A percentile compares a stretch with the other conserved stretches of the same genome.
Evolutionary conservation across 2,797 vertebrate species (phyloP).

Genomic region (Betta splendens): DNA sequence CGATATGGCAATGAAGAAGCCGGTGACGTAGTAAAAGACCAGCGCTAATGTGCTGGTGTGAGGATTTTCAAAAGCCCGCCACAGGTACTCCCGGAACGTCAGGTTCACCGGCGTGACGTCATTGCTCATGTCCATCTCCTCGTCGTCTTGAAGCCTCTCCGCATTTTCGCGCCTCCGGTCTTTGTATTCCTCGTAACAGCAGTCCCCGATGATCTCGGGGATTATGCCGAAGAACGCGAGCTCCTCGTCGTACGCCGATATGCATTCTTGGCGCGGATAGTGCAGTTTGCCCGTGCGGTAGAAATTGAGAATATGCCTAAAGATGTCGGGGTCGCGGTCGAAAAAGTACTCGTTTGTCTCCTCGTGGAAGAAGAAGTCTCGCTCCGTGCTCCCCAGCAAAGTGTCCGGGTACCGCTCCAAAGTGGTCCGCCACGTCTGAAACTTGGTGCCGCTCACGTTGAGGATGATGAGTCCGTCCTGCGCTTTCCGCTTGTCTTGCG

Average conservation of each 20-base stretch:
- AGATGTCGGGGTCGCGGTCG: conserved; percentile 96
- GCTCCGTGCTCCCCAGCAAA: conserved; percentile 91
- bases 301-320: conserved; percentile 93
- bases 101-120: conserved; percentile 87
- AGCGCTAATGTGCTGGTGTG: conserved; percentile 94
- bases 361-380: conserved; percentile 95
- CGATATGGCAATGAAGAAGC: conserved; percentile 95
- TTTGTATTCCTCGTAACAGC: conserved; percentile 97
- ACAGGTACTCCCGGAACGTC: conserved; percentile 90
- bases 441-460: conserved; percentile 93
- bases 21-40: conserved; percentile 96
- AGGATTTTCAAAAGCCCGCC: conserved; percentile 95
- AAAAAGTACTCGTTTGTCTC: conserved; percentile 96
- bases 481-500: conserved; percentile 85
- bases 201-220: conserved; percentile 94
- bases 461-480: conserved; percentile 92
- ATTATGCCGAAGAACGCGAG: conserved; percentile 95
- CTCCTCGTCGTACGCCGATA: conserved; percentile 94
- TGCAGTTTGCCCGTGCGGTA: conserved; percentile 95
- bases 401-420: conserved; percentile 94
- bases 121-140: conserved; percentile 83
- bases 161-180: conserved; percentile 92
- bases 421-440: conserved; percentile 95
- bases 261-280: conserved; percentile 95
- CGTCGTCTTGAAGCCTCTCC: conserved; percentile 91